Base-by-base conservation (phyloP, 2,888 invertebrate species). In the Andrena chrysosceles region DNA sequence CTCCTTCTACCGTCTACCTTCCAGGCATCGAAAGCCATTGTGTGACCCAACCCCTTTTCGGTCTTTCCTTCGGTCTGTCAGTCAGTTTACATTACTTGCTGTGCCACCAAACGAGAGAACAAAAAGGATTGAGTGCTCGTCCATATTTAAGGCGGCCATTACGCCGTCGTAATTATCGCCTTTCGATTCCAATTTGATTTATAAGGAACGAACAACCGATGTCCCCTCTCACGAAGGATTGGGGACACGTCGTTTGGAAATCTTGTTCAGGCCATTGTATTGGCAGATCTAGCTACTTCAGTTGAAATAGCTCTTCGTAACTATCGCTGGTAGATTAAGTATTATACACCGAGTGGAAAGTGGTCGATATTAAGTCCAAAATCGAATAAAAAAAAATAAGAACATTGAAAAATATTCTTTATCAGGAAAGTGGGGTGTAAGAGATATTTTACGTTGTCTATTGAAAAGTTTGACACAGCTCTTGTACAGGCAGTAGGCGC, bases 41-140 rank as follows among this genome's bases (percentile, higher is more conserved):
- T 91, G 86, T 87, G 86, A 86, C 84, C 79, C 84, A 85, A 83
- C 70, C 77, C 82, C 87, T 81, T 77, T 82, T 82, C 78, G 81
- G 70, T 83, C 85, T 71, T 82, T 85, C 80, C 87, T 83, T 88
- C 86, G 78, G 56, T 87, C 85, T 84, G 89, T 90, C 91, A 90
- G 90, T 91, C 91, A 90, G 91, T 91, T 93, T 92, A 92, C 91
- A 93, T 93, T 93, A 92, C 89, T 90, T 77, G 79, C 84, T 77
- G 75, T 76, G 77, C 77, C 77, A 67, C 66, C 74, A 73, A 49
- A 56, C 66, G 63, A 16, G 56, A 59, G 69, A 79, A 76, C 68
- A 72, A 78, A 68, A 74, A 76, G 77, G 56, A 60, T 68, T 31
- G 73, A 81, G 83, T 78, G 84, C 86, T 84, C 71, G 74, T 85